Conservation (phyloP, 2,888 invertebrate species). For the Hydroisotoma schaefferi region DNA sequence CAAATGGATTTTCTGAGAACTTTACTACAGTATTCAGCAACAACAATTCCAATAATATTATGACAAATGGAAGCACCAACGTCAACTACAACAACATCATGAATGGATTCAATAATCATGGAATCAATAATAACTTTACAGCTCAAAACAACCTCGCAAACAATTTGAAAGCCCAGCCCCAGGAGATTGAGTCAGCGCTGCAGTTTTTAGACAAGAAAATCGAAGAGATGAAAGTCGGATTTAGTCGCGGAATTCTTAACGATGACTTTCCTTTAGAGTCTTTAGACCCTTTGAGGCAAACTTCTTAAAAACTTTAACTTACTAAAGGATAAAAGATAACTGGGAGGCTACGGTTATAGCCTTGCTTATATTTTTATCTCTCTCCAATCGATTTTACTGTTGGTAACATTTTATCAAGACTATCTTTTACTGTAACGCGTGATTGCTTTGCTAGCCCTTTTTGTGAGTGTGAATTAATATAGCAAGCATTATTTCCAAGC, state of each 20-base stretch:
- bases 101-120: slow-evolving; percentile 29
- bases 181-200: slow-evolving; percentile 69
- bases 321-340: too few relatives aligned
- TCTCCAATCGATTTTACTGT: too few relatives aligned
- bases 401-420: too few relatives aligned
- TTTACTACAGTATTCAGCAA: slow-evolving; percentile 25
- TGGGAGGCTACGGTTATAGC: too few relatives aligned
- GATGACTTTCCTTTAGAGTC: slow-evolving; percentile 93
- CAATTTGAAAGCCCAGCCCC: slow-evolving; percentile 50
- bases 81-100: slow-evolving; percentile 33
- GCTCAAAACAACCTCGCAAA: slow-evolving; percentile 37
- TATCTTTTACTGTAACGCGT: too few relatives aligned
- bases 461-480: too few relatives aligned
- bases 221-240: slow-evolving; percentile 76
- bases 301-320: slow-evolving; percentile 12
- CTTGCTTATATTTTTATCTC: too few relatives aligned
- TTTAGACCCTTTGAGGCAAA: slow-evolving; percentile 75
- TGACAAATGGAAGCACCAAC: background rate
- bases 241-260: slow-evolving; percentile 62
- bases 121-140: slow-evolving; percentile 14
- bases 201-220: slow-evolving; percentile 76
- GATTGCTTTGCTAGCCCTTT: too few relatives aligned
- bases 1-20: slow-evolving; percentile 32
- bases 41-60: slow-evolving; percentile 18
- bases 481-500: too few relatives aligned